Base-by-base conservation (phyloP, 64 coral and sea anemone genomes). In the Stichodactyla helianthus region DNA sequence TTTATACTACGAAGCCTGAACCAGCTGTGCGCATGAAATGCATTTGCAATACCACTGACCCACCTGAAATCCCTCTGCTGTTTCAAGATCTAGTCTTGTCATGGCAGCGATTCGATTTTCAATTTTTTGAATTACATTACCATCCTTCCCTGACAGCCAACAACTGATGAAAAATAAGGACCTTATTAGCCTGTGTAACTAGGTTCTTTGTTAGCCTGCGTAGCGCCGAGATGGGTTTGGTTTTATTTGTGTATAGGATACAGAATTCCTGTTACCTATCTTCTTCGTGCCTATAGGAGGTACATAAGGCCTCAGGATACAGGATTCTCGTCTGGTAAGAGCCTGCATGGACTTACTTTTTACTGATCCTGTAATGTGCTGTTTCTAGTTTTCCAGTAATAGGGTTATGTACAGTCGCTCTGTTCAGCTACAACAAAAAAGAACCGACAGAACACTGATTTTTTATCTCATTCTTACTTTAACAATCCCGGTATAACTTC, bases 361-460 rank as follows among this genome's bases (percentile, higher is more conserved):
- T 96, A 80, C 94, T 96, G 88, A 96, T 90, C 71, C 94, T 96
- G 81, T 96, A 96, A 16, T 80, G 27, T 22, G 94, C 94, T 67
- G 58, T 54, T 52, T 93, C 88, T 10, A 96, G 82, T 11, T 93
- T 51, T 50, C 94, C 94, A 5, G 94, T 96, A 0, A 90, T 7
- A 19, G 94, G 94, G 54, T 93, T 93, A 22, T 93, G 91, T 74
- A 96, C 94, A 16, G 94, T 96, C 28, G 94, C 94, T 26, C 94
- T 89, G 53, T 90, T 88, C 17, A 96, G 78, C 94, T 96, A 59
- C n/a, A 74, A 23, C 12, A 74, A 74, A 74, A 13, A 11, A 5
- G 23, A 28, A 5, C 25, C 25, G 9, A 35, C 62, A 65, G 0
- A 65, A 5, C 20, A 22, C 22, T 65, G 7, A 65, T 20, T n/a